phyloP scores from a whole-genome alignment of 2,888 invertebrate species.

The Patella caerulea region DNA sequence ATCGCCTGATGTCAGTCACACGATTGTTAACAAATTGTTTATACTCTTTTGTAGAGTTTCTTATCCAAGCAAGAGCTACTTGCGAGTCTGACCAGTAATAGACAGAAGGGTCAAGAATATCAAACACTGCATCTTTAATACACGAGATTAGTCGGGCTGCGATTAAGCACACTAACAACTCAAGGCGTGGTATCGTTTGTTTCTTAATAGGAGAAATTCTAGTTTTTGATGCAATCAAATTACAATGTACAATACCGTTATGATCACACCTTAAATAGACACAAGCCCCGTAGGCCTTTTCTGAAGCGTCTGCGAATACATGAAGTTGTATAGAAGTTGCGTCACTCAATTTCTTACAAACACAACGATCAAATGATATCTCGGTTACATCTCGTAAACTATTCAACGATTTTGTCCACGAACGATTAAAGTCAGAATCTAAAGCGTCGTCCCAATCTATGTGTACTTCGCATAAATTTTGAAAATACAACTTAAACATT shows the following conservation, averaged over 20 bases:
- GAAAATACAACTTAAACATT: background rate
- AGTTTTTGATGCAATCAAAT: background rate
- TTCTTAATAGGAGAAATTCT: background rate
- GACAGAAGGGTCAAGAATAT: background rate
- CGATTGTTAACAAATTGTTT: background rate
- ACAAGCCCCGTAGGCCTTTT: background rate
- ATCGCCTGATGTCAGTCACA: background rate
- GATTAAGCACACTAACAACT: background rate
- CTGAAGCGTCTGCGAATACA: background rate
- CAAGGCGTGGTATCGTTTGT: background rate
- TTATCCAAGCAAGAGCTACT: background rate
- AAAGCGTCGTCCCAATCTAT: background rate
- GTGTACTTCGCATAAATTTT: background rate
- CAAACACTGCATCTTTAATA: background rate
- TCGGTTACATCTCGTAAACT: background rate
- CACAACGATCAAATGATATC: background rate
- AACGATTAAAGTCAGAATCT: background rate
- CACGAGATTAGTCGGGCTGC: background rate
- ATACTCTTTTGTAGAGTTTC: background rate
- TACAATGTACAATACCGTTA: background rate
- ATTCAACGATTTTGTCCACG: background rate
- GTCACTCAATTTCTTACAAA: background rate
- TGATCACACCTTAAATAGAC: background rate
- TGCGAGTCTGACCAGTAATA: background rate
- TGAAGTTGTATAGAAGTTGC: background rate